These are phyloP conservation scores for Falco biarmicus DNA, from an alignment of 2,797 vertebrate genomes.

Conservation along the genomic window DNA sequence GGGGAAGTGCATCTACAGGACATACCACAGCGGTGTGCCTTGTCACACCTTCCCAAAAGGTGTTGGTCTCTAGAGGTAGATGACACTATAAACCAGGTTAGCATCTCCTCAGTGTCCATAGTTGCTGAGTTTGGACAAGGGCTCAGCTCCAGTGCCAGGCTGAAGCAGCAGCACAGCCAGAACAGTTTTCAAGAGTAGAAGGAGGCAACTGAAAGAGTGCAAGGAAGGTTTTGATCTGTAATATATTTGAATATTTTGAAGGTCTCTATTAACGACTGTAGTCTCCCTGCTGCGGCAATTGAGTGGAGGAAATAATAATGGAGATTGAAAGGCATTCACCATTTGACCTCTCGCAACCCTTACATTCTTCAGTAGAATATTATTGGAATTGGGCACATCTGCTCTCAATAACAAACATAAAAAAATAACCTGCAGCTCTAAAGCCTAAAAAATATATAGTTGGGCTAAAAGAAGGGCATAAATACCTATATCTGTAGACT, in stretches of 20 bases:
- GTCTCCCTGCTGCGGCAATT: constrained; percentile 74
- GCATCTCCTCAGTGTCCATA: not conserved
- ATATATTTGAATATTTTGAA: constrained; percentile 51
- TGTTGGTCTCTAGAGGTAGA: not conserved
- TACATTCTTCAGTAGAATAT: constrained; percentile 76
- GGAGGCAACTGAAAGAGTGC: not conserved
- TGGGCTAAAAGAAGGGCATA: constrained; percentile 60
- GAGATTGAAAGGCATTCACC: constrained; percentile 78
- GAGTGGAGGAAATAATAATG: constrained; percentile 81
- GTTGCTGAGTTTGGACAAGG: not conserved
- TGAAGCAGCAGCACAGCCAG: not conserved
- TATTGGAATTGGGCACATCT: constrained; percentile 80
- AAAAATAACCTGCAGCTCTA: constrained; percentile 76
- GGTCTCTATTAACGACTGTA: constrained; percentile 54
- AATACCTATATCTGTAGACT: constrained; percentile 49
- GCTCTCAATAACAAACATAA: constrained; percentile 81
- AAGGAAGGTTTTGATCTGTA: constrained; percentile 17
- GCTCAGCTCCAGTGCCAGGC: not conserved
- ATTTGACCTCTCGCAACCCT: constrained; percentile 71
- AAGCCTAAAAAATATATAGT: constrained; percentile 71
- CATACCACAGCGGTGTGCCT: fast-evolving
- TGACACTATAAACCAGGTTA: not conserved
- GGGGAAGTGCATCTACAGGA: not conserved
- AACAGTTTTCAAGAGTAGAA: not conserved
- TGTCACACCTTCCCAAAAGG: not conserved